Percentiles rank a stretch among this genome's conserved stretches.
phyloP scores from a whole-genome alignment of 1,140 invertebrate species.

The Steinernema khuongi region DNA sequence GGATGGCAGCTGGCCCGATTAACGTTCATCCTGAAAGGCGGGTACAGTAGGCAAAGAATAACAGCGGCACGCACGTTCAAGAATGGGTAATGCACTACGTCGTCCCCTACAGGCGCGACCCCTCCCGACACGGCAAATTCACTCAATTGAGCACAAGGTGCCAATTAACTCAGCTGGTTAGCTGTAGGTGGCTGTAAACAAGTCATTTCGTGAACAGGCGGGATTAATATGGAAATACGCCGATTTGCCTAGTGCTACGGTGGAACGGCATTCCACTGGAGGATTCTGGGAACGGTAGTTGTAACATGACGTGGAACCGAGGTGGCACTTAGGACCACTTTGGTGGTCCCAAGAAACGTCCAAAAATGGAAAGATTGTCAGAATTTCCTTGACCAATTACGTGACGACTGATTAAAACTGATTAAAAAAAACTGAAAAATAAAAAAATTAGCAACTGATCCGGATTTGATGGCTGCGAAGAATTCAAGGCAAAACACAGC shows the following conservation, averaged over 20 bases:
- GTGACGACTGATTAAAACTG: no score
- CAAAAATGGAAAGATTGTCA: no score
- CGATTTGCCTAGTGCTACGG: background rate
- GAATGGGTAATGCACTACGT: background rate
- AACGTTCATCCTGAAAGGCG: background rate
- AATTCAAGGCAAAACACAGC: no score
- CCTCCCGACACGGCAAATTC: background rate
- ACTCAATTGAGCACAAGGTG: background rate
- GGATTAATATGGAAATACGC: background rate
- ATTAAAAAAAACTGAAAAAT: no score
- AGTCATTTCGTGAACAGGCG: background rate
- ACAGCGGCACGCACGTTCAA: background rate
- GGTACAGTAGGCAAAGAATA: background rate
- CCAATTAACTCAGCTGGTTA: conserved; percentile 7
- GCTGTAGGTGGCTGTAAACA: background rate
- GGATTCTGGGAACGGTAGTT: no score
- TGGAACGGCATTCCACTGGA: no score
- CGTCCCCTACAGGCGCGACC: background rate
- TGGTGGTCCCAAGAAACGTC: no score
- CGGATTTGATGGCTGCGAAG: no score
- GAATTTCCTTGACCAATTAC: no score
- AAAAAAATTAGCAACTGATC: no score
- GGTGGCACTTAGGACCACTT: no score
- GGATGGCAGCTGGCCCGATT: conserved; percentile 1
- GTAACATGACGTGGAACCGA: no score